Conservation (phyloP, 2,888 invertebrate genomes). For the Dromius quadrimaculatus region DNA sequence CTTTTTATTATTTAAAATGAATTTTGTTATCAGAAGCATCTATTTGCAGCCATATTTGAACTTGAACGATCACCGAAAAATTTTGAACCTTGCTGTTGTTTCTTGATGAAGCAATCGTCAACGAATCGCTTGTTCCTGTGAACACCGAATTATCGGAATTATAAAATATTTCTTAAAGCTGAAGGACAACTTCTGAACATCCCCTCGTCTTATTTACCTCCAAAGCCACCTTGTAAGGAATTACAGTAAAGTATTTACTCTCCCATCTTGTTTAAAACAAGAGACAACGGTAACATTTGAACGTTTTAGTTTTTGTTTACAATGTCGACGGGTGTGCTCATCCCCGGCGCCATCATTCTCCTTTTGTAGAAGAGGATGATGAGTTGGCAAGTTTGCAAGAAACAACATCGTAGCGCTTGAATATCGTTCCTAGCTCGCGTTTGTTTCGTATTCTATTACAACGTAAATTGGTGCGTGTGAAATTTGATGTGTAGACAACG, state of each 20-base stretch:
- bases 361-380: background rate
- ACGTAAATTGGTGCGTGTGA: slow-evolving; percentile 38
- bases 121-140: too few species aligned
- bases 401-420: background rate
- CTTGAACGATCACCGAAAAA: too few species aligned
- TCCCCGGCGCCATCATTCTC: background rate
- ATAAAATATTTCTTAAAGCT: too few species aligned
- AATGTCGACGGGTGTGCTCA: background rate
- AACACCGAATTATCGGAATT: too few species aligned
- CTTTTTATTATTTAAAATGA: background rate
- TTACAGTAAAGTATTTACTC: slow-evolving; percentile 22
- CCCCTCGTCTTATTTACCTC: background rate
- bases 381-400: slow-evolving; percentile 5
- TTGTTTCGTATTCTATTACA: slow-evolving; percentile 30
- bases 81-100: too few species aligned
- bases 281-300: slow-evolving; percentile 7
- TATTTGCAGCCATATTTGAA: background rate
- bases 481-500: slow-evolving; percentile 35
- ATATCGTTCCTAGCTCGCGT: background rate
- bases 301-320: background rate
- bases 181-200: too few species aligned
- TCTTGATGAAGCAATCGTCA: too few species aligned
- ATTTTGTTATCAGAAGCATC: background rate
- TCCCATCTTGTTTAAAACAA: slow-evolving; percentile 11
- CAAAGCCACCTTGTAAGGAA: too few species aligned